A percentile compares a stretch with the other conserved stretches of the same genome.
These are phyloP conservation scores for Centroberyx gerrardi DNA, from an alignment of 2,797 vertebrate species.

Conservation along the genomic window DNA sequence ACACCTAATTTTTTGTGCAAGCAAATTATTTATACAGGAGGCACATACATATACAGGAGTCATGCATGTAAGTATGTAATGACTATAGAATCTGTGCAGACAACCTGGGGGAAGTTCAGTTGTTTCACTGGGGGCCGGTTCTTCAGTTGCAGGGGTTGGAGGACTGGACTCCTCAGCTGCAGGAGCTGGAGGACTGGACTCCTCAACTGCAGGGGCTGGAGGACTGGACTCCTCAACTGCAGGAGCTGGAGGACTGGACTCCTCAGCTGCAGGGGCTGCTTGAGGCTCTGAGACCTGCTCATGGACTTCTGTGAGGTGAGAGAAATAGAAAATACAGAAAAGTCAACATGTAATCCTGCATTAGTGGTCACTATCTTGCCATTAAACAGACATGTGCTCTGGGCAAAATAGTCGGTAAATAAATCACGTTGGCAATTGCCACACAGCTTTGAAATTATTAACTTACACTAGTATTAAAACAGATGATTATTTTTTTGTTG, in stretches of 20 bases:
- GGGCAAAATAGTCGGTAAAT: no score
- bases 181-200: background rate
- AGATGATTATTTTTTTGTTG: background rate
- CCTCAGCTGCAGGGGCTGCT: slow-evolving; percentile 45
- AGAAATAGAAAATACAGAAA: slow-evolving; percentile 24
- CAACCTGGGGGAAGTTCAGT: slow-evolving; percentile 70
- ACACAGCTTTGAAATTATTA: background rate
- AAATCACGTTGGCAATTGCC: background rate
- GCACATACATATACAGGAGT: background rate
- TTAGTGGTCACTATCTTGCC: background rate
- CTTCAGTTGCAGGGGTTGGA: slow-evolving; percentile 36
- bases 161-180: slow-evolving; percentile 24
- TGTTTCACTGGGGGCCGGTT: slow-evolving; percentile 47
- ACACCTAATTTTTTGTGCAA: background rate
- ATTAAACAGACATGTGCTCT: background rate
- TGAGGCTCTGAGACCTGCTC: slow-evolving; percentile 48
- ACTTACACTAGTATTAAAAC: background rate
- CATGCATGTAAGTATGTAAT: slow-evolving; percentile 8
- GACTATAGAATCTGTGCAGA: slow-evolving; percentile 5
- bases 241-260: background rate
- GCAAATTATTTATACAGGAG: slow-evolving; percentile 29
- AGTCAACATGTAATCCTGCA: background rate
- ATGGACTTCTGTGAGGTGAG: slow-evolving; percentile 52
- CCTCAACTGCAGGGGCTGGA: slow-evolving; percentile 36
- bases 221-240: slow-evolving; percentile 25